Conservation (phyloP, 2,797 vertebrate species). For the Enteromius mattozi region DNA sequence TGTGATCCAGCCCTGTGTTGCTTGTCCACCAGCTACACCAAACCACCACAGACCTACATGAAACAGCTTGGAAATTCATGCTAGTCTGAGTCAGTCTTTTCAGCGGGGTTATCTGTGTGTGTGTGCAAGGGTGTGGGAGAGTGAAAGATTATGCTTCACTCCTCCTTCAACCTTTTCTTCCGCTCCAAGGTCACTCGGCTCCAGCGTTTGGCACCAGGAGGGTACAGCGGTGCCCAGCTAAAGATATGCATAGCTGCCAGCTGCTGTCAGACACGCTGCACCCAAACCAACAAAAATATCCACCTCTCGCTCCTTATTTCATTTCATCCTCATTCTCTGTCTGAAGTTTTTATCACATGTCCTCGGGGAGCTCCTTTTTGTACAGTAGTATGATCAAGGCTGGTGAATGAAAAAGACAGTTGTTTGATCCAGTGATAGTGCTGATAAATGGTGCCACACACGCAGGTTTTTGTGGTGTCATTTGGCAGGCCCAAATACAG, state of each 20-base stretch:
- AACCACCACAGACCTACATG: not conserved
- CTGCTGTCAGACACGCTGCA: conserved; percentile 46
- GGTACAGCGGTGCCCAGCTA: conserved; percentile 50
- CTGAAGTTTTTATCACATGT: conserved; percentile 8
- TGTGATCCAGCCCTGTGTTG: not conserved
- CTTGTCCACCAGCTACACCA: not conserved
- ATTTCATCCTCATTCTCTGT: conserved; percentile 1
- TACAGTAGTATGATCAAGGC: conserved; percentile 17
- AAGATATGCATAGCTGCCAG: conserved; percentile 45
- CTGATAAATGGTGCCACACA: conserved; percentile 32
- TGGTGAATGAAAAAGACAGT: conserved; percentile 25
- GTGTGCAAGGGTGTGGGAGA: conserved; percentile 16
- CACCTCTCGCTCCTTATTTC: conserved; percentile 5
- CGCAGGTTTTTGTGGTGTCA: conserved; percentile 51
- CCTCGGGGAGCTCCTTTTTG: conserved; percentile 41
- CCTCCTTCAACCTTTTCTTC: conserved; percentile 56
- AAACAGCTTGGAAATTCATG: conserved; percentile 12
- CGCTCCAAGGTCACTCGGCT: conserved; percentile 75
- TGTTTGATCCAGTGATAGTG: conserved; percentile 22
- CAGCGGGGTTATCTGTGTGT: conserved; percentile 6
- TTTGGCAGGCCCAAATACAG: conserved; percentile 68
- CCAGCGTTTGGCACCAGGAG: conserved; percentile 66
- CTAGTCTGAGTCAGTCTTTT: conserved; percentile 15
- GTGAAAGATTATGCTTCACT: conserved; percentile 42
- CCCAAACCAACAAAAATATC: conserved; percentile 30